A percentile compares a stretch with the other conserved stretches of the same genome.
Conservation (phyloP, 92 coral and sea anemone species). For the Ricordea florida region DNA sequence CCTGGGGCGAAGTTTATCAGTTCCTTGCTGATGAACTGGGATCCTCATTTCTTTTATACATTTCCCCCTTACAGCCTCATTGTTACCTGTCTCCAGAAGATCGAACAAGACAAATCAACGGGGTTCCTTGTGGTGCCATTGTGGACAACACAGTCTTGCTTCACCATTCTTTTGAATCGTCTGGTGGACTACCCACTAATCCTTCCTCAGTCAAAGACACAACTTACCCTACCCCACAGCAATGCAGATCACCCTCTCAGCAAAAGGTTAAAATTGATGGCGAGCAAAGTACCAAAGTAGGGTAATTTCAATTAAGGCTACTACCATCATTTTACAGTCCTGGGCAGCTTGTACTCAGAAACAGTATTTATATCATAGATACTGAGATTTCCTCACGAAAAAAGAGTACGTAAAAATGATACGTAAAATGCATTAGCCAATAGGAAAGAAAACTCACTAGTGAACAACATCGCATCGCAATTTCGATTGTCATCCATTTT, state of each 20-base stretch:
- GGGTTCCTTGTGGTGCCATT: constrained; percentile 40
- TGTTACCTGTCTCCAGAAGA: constrained; percentile 48
- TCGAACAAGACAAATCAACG: constrained; percentile 37
- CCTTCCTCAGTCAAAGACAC: constrained; percentile 24
- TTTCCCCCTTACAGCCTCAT: constrained; percentile 56
- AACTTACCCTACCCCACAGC: constrained; percentile 3
- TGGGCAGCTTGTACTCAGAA: too few relatives aligned
- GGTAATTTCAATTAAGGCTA: background rate
- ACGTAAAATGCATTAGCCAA: too few relatives aligned
- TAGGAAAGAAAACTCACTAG: too few relatives aligned
- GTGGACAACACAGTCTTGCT: constrained; percentile 57
- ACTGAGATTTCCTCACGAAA: too few relatives aligned
- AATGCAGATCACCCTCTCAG: too few relatives aligned
- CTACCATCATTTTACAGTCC: constrained; percentile 11
- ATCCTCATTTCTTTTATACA: too few relatives aligned
- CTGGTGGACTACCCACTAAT: constrained; percentile 18
- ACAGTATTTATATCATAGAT: too few relatives aligned
- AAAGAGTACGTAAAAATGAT: too few relatives aligned
- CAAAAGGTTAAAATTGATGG: constrained; percentile 19
- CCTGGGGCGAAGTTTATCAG: constrained; percentile 21
- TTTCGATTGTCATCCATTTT: too few relatives aligned
- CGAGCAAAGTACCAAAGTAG: constrained; percentile 51
- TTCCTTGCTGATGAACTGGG: too few relatives aligned
- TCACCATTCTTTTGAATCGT: constrained; percentile 28
- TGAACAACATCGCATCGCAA: too few relatives aligned